Evolutionary conservation across 1,140 invertebrate genomes (phyloP), one percentile per base, ranked within the genome.

Genomic region (Drosophila pallidifrons): DNA sequence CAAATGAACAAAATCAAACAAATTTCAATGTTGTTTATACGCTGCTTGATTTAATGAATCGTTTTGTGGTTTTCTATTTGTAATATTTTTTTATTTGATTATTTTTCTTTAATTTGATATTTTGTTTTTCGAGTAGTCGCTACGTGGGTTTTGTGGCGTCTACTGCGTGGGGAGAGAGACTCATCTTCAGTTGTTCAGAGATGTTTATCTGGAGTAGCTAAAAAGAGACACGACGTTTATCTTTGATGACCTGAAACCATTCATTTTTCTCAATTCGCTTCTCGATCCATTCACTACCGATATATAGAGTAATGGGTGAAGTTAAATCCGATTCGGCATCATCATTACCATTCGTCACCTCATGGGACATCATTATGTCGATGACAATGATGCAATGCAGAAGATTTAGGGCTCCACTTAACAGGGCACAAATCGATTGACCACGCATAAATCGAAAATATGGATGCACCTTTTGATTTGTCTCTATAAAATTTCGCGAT

Each of bases 11-110:
- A 82, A 82, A 82, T 67, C 66, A 51, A 72, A 72, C 58, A 69
- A 68, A 83, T 82, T 82, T 82, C 76, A 65, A 52, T 54, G 51
- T 57, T 63, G 69, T 83, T 82, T 80, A 82, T 77, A 51, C 63
- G 74, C 49, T 66, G 45, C 57, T 65, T 70, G 65, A 28, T 49
- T 66, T 70, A 66, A 65, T 65, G 79, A 69, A 69, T 67, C 64
- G 67, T 69, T 79, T 83, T 77, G 61, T 63, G 81, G 75, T 75
- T 79, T 58, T 8, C 66, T 45, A 75, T 73, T 75, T 75, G 51
- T 46, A 32, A 60, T 49, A 25, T 41, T 75, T 73, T 57, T 68
- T 10, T 58, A 30, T 43, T 58, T 43, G 38, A 4, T 30, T 11
- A 10, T 7, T 8, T n/a, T 41, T 57, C 30, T 32, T 32, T 32